phyloP scores from a whole-genome alignment of 2,888 invertebrate genomes.

The Eupithecia insigniata region DNA sequence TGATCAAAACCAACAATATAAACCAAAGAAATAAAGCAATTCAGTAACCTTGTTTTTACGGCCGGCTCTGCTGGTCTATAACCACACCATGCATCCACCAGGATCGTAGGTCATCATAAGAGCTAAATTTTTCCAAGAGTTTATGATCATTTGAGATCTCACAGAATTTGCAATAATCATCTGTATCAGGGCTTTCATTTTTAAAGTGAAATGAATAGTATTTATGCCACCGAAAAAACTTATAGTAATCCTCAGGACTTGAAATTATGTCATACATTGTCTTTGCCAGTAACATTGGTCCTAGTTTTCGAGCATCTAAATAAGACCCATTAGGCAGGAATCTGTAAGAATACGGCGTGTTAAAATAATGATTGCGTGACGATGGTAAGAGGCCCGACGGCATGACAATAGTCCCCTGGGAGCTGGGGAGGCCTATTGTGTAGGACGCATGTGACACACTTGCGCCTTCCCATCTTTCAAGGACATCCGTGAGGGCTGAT shows the following conservation, averaged over 20 bases:
- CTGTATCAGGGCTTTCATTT: conserved; percentile 55
- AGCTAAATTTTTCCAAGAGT: conserved; percentile 45
- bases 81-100: conserved; percentile 59
- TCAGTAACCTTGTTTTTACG: background rate
- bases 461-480: too few species aligned
- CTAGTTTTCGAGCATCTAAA: conserved; percentile 59
- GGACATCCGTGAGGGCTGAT: too few species aligned
- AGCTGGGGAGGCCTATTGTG: too few species aligned
- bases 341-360: conserved; percentile 49
- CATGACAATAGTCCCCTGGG: too few species aligned
- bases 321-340: conserved; percentile 67
- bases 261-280: conserved; percentile 57
- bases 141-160: conserved; percentile 56
- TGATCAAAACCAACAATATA: background rate
- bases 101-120: conserved; percentile 51
- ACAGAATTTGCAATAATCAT: conserved; percentile 68
- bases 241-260: conserved; percentile 52
- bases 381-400: too few species aligned
- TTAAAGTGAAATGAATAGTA: conserved; percentile 60
- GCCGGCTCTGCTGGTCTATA: background rate
- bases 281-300: conserved; percentile 56
- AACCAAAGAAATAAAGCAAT: background rate
- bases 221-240: conserved; percentile 66
- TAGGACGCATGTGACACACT: too few species aligned
- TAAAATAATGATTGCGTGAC: background rate